Base-by-base conservation (phyloP, 2,797 vertebrate genomes). In the Tympanoctomys barrerae region DNA sequence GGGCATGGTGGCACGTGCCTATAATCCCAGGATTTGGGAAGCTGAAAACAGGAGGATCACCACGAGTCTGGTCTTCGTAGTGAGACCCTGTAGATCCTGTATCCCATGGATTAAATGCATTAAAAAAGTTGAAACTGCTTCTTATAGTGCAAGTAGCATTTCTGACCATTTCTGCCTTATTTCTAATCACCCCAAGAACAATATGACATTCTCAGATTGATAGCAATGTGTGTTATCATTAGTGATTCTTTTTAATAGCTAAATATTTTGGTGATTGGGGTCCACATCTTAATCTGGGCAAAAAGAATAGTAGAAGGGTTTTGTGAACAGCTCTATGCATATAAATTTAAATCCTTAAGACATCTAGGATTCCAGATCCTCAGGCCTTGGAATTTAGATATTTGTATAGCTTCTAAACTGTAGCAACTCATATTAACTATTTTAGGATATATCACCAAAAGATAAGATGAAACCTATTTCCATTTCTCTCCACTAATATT, bases 101-200 rank as follows among this genome's bases (percentile, higher is more conserved):
- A 49, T 49, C 49, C 49, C 8, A 7, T 49, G 49, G 10, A 49
- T 9, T 49, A 49, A 49, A 49, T 49, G 49, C 49, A 49, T 49
- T 9, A 49, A 49, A 49, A 68, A 64, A 85, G 12, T 19, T 84
- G 61, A 70, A 89, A 39, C 7, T 85, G 10, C 42, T 46, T 89
- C 85, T 22, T 4, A 24, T 66, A 36, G 31, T 18, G 42, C 6
- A n/a, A 10, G 77, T 19, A 13, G 5, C 13, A n/a, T 84, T 92
- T 87, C 26, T 91, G 46, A 49, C 86, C 66, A 3, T 26, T 94
- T 90, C 42, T 87, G 49, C 13, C 18, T 90, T 8, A 2, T 87
- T 87, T 84, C 42, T 73, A 46, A 52, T 68, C 31, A 79, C 19
- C 4, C 18, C 14, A 54, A 18, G 59, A 54, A 61, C 5, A 33